Percentiles rank a stretch among this genome's conserved stretches.
Conservation (phyloP, 2,797 vertebrate species). For the Argya squamiceps region DNA sequence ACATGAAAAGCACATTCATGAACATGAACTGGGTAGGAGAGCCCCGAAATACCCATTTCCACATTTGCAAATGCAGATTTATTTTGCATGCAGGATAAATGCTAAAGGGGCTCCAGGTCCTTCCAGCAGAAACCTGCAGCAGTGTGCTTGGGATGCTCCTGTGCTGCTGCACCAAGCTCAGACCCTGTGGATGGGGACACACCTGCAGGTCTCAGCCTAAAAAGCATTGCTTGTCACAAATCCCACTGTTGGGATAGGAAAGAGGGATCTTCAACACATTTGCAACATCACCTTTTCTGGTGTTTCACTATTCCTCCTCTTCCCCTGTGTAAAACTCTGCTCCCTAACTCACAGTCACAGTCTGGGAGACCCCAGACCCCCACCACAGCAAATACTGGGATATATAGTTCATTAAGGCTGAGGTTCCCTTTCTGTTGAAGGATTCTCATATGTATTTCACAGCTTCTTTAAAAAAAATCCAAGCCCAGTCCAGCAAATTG, state of each 20-base stretch:
- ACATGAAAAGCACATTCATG: conserved; percentile 30
- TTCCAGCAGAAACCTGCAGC: background rate
- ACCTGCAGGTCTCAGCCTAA: background rate
- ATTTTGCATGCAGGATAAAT: background rate
- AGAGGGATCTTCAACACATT: background rate
- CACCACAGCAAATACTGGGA: background rate
- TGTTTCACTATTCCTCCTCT: background rate
- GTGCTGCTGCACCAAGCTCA: background rate
- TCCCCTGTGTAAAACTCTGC: background rate
- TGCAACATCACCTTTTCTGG: background rate
- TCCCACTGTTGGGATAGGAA: background rate
- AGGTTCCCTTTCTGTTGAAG: background rate
- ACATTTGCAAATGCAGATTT: background rate
- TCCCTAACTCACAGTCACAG: background rate
- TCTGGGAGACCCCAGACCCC: background rate
- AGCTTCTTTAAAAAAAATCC: background rate
- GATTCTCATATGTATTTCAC: background rate
- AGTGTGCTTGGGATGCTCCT: background rate
- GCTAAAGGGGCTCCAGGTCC: background rate
- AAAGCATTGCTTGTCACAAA: background rate
- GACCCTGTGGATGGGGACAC: background rate
- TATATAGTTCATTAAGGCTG: background rate
- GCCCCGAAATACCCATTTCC: background rate
- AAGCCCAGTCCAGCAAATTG: background rate
- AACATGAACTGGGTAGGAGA: background rate